Evolutionary conservation across 2,888 invertebrate species (phyloP).

Genomic region (Drosophila barbarae): DNA sequence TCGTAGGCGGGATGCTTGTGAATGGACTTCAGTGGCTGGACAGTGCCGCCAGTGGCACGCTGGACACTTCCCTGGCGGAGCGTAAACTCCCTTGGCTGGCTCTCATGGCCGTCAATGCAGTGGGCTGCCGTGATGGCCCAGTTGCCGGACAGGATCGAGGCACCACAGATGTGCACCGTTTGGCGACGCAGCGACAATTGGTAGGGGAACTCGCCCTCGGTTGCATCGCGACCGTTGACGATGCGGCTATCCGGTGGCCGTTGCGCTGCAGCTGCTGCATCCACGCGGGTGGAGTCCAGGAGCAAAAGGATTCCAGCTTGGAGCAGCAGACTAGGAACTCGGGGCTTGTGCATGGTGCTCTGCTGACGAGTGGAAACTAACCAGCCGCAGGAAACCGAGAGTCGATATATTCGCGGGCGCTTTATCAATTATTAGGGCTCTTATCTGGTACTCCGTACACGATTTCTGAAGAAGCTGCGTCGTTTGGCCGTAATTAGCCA

Average conservation of each 20-base stretch:
- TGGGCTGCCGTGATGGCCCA: slow-evolving; percentile 78
- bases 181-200: slow-evolving; percentile 76
- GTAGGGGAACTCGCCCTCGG: slow-evolving; percentile 74
- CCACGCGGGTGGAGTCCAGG: not conserved
- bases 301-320: not conserved
- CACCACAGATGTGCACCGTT: slow-evolving; percentile 75
- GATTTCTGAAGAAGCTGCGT: slow-evolving; percentile 38
- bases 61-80: slow-evolving; percentile 69
- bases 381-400: slow-evolving; percentile 18
- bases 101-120: slow-evolving; percentile 72
- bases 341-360: slow-evolving; percentile 47
- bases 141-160: slow-evolving; percentile 68
- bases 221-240: slow-evolving; percentile 75
- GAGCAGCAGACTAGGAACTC: slow-evolving; percentile 3
- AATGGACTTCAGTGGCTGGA: slow-evolving; percentile 66
- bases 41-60: slow-evolving; percentile 66
- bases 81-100: slow-evolving; percentile 61
- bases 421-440: slow-evolving; percentile 51
- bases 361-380: slow-evolving; percentile 52
- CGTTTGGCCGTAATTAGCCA: slow-evolving; percentile 52
- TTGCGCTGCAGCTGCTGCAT: slow-evolving; percentile 17
- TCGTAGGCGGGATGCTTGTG: slow-evolving; percentile 75
- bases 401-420: slow-evolving; percentile 34
- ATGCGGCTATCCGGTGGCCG: slow-evolving; percentile 68
- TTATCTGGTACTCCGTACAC: slow-evolving; percentile 53